Evolutionary conservation across 2,888 invertebrate species (phyloP), one percentile per base, ranked within the genome.

Genomic region (Platerodrilus igneus): DNA sequence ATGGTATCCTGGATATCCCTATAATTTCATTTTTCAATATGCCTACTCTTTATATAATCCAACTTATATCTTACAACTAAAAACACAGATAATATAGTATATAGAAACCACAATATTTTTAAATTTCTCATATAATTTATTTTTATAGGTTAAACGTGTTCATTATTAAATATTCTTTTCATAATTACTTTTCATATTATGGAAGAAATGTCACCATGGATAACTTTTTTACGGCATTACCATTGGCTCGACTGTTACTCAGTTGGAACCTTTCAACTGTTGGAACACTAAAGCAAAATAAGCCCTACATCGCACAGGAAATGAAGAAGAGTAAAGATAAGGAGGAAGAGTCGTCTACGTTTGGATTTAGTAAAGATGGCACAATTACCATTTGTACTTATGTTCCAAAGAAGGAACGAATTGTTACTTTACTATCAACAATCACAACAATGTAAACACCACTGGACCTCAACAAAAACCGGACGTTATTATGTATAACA

Each of bases 201-300:
- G 51, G 57, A 20, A 34, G 58, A 54, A 57, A 56, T 30, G 42
- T 55, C 26, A 39, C 40, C 0, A 51, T 48, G 50, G 53, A 57
- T 23, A 56, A 56, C 35, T 57, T 41, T 40, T 56, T 55, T 37
- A 51, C 55, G 13, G 32, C 50, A 10, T 25, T 56, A 27, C 51
- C 42, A 2, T 30, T 57, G 14, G 52, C 52, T 3, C 49, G 50
- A 29, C 27, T 38, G 29, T 28, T 51, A 6, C 18, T 51, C 19
- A 48, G 47, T 1, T 50, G 51, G 50, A 50, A 55, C 2, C 22
- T 23, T 2, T 22, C 38, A 3, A 19, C 52, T 23, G 52, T 29
- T 3, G 29, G 21, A 4, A 38, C 26, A 8, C 21, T 43, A n/a
- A 42, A 28, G 22, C 26, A 52, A 36, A 50, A 51, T 15, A 42